Evolutionary conservation across 2,888 invertebrate genomes (phyloP).

Genomic region (Elmis aenea): DNA sequence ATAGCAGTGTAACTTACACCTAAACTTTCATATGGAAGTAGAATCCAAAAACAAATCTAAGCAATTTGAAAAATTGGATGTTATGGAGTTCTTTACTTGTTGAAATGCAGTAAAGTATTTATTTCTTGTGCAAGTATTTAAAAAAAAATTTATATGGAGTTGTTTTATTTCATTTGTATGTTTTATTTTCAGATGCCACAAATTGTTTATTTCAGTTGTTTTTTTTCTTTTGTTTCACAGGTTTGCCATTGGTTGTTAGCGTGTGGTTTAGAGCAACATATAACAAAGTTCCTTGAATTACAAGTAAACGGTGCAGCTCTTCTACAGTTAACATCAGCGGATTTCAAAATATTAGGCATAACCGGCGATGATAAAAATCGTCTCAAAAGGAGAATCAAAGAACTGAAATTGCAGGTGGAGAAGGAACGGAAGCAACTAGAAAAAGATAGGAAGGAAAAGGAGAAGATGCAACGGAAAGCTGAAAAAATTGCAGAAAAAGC

Average conservation of each 20-base stretch:
- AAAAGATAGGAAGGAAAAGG: constrained; percentile 76
- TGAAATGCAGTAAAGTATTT: too few relatives aligned
- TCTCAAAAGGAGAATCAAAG: constrained; percentile 81
- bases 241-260: constrained; percentile 88
- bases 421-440: constrained; percentile 72
- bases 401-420: constrained; percentile 69
- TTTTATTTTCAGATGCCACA: too few relatives aligned
- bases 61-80: too few relatives aligned
- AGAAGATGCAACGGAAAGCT: constrained; percentile 80
- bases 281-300: constrained; percentile 81
- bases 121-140: neutral
- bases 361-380: constrained; percentile 75
- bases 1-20: too few relatives aligned
- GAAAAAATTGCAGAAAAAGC: constrained; percentile 52
- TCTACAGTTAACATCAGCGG: constrained; percentile 82
- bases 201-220: too few relatives aligned
- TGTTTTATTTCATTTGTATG: too few relatives aligned
- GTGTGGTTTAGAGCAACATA: constrained; percentile 81
- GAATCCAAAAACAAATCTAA: too few relatives aligned
- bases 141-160: too few relatives aligned
- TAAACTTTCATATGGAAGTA: too few relatives aligned
- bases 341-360: constrained; percentile 82
- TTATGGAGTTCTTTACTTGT: too few relatives aligned
- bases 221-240: too few relatives aligned
- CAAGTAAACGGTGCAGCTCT: constrained; percentile 85